A percentile compares a stretch with the other conserved stretches of the same genome.
phyloP scores from a whole-genome alignment of 2,797 vertebrate species.

The Hipposideros larvatus region DNA sequence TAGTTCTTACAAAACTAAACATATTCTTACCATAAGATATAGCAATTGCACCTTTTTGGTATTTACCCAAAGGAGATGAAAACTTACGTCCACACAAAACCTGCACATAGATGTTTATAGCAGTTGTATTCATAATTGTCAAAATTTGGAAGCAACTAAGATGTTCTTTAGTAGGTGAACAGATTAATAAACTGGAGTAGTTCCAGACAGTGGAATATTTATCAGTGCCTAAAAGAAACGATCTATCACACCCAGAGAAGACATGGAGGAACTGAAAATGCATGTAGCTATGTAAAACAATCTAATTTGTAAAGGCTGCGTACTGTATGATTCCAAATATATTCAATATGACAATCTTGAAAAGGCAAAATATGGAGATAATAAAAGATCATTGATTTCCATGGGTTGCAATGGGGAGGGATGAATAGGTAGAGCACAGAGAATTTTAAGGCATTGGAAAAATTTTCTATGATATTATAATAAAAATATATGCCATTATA shows the following conservation, averaged over 20 bases:
- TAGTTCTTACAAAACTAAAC: not conserved
- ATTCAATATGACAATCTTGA: no score
- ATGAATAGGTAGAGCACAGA: not conserved
- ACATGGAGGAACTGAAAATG: not conserved
- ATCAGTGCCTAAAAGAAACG: not conserved
- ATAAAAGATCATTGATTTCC: not conserved
- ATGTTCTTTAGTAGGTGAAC: not conserved
- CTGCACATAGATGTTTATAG: not conserved
- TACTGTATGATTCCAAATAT: not conserved
- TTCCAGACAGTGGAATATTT: not conserved
- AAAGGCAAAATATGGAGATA: not conserved
- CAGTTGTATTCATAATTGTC: not conserved
- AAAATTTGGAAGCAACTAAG: not conserved
- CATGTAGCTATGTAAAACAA: not conserved
- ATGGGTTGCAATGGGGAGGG: not conserved
- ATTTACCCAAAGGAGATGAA: not conserved
- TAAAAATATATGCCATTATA: not conserved
- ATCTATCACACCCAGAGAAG: not conserved
- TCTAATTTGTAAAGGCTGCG: not conserved
- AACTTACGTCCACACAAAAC: not conserved
- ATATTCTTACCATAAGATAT: not conserved
- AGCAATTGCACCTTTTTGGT: not conserved
- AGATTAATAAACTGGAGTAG: not conserved
- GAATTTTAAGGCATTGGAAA: not conserved
- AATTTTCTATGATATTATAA: not conserved